Conservation (phyloP, 2,888 invertebrate genomes). For the Mayetiola destructor region DNA sequence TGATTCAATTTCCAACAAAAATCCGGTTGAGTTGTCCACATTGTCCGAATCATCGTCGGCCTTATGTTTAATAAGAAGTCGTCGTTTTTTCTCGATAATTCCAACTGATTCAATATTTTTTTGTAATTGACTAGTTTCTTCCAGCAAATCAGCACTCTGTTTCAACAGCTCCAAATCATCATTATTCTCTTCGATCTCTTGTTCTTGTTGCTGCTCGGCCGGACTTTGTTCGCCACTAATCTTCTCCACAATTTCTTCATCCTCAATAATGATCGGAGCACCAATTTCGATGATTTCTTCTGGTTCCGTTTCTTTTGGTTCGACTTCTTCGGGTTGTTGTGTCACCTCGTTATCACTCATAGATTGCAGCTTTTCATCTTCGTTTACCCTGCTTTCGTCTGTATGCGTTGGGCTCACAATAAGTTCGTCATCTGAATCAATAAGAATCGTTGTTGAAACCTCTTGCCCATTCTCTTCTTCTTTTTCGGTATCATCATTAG, state of each 20-base stretch:
- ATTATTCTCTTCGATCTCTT: neutral
- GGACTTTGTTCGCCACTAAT: neutral
- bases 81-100: neutral
- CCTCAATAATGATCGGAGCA: neutral
- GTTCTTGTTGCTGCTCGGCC: neutral
- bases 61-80: slow-evolving; percentile 7
- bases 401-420: too few species aligned
- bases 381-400: too few species aligned
- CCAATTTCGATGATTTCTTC: too few species aligned
- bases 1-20: neutral
- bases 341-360: too few species aligned
- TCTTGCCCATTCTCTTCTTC: neutral
- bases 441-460: neutral
- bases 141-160: neutral
- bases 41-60: neutral
- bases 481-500: neutral
- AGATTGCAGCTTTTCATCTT: too few species aligned
- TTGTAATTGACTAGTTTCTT: neutral
- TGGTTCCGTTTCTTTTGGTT: neutral
- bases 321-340: too few species aligned
- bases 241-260: neutral
- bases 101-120: slow-evolving; percentile 2
- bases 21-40: too few species aligned
- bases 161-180: neutral
- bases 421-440: slow-evolving; percentile 22